phyloP scores from a whole-genome alignment of 2,113 vertebrate species.

The Calyptomena viridis region DNA sequence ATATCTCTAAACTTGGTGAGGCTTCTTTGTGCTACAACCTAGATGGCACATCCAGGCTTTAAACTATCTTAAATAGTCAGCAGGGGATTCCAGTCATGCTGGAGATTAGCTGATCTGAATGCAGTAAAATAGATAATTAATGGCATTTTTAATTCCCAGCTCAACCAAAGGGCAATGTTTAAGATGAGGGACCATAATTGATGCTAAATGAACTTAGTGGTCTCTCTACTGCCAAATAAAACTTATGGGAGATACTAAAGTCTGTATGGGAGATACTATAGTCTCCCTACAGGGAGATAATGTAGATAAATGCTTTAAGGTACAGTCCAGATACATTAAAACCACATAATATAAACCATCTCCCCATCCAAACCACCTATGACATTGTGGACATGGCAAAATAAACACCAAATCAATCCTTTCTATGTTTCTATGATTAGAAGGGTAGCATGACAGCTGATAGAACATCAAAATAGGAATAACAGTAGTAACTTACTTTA shows the following conservation, averaged over 20 bases:
- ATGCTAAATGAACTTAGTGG: constrained; percentile 26
- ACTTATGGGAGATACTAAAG: neutral
- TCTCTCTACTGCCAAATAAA: neutral
- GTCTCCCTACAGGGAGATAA: neutral
- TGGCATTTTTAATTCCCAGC: constrained; percentile 6
- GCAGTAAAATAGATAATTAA: constrained; percentile 50
- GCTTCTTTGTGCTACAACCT: constrained; percentile 22
- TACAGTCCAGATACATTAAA: neutral
- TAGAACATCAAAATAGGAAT: neutral
- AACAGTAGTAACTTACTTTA: constrained; percentile 55
- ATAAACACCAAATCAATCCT: neutral
- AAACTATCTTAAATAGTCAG: constrained; percentile 15
- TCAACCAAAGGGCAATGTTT: neutral
- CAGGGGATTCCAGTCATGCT: constrained; percentile 37
- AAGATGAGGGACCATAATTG: constrained; percentile 8
- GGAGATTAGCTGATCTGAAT: constrained; percentile 22
- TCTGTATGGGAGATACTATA: neutral
- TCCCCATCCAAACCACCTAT: neutral
- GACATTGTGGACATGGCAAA: neutral
- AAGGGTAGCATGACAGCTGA: neutral
- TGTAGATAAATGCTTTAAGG: neutral
- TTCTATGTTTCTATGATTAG: neutral
- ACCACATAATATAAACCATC: neutral
- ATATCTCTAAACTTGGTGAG: neutral
- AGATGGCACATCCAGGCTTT: constrained; percentile 17